phyloP scores from a whole-genome alignment of 2,888 invertebrate genomes.

The Cryptocheilus praepositus region DNA sequence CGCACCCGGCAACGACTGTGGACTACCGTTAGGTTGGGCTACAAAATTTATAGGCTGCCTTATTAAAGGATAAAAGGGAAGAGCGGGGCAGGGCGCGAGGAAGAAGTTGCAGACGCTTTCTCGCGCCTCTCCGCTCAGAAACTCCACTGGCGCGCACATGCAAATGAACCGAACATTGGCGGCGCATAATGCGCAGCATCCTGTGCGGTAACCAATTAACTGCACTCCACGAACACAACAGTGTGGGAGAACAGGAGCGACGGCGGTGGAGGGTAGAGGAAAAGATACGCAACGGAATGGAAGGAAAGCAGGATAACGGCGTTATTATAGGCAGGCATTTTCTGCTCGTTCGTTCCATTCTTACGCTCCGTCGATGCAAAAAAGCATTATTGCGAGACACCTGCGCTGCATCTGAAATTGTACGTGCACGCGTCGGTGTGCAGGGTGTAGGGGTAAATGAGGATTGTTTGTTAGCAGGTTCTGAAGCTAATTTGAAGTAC shows the following conservation, averaged over 20 bases:
- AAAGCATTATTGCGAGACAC: no score
- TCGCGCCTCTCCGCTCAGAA: background rate
- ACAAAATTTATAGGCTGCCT: constrained; percentile 17
- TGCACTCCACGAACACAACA: background rate
- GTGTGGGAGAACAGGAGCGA: background rate
- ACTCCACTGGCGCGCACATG: background rate
- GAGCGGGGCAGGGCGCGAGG: background rate
- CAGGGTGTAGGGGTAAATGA: no score
- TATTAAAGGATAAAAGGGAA: constrained; percentile 20
- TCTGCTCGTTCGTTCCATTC: no score
- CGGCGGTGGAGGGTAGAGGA: background rate
- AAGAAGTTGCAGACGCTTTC: background rate
- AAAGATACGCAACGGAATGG: background rate
- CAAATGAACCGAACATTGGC: background rate
- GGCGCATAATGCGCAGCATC: constrained; percentile 12
- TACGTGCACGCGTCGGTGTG: no score
- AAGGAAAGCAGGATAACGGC: background rate
- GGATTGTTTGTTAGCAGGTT: no score
- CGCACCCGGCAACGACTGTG: no score
- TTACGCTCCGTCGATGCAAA: no score
- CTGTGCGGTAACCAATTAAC: constrained; percentile 9
- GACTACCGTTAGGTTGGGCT: background rate
- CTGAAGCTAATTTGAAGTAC: no score
- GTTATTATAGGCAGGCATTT: no score
- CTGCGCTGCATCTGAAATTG: no score